These are phyloP conservation scores for Merluccius polli DNA, from an alignment of 2,797 vertebrate species.

Conservation along the genomic window DNA sequence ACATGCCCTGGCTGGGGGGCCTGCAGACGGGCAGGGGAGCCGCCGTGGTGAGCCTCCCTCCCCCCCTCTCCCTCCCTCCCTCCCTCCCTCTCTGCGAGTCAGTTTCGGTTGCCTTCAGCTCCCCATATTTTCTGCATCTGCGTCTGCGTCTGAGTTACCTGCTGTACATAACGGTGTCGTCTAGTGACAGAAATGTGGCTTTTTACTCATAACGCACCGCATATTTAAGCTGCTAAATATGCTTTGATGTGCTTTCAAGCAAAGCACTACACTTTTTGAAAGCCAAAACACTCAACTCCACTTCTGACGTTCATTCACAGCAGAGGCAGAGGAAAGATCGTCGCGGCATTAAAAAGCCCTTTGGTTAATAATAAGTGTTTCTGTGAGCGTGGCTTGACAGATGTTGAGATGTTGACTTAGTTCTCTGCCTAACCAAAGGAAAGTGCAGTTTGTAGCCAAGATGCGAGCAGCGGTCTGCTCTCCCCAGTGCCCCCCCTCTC, in stretches of 20 bases:
- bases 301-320: not conserved
- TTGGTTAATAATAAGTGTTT: constrained; percentile 42
- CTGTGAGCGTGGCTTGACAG: constrained; percentile 31
- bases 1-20: constrained; percentile 96
- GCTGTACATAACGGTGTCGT: too few species aligned
- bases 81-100: not conserved
- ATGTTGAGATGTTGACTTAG: constrained; percentile 31
- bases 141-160: too few species aligned
- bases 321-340: not conserved
- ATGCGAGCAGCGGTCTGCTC: too few species aligned
- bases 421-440: constrained; percentile 33
- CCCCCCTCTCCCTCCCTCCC: not conserved
- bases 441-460: constrained; percentile 23
- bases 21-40: constrained; percentile 94
- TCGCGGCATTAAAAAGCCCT: constrained; percentile 14
- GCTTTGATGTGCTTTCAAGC: too few species aligned
- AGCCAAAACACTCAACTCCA: too few species aligned
- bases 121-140: too few species aligned
- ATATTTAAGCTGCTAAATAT: not conserved
- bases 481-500: too few species aligned
- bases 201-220: not conserved
- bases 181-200: not conserved
- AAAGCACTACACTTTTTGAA: too few species aligned
- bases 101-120: not conserved
- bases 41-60: constrained; percentile 79